A percentile compares a stretch with the other conserved stretches of the same genome.
Conservation (phyloP, 2,888 invertebrate species). For the Epiblema foenella region DNA sequence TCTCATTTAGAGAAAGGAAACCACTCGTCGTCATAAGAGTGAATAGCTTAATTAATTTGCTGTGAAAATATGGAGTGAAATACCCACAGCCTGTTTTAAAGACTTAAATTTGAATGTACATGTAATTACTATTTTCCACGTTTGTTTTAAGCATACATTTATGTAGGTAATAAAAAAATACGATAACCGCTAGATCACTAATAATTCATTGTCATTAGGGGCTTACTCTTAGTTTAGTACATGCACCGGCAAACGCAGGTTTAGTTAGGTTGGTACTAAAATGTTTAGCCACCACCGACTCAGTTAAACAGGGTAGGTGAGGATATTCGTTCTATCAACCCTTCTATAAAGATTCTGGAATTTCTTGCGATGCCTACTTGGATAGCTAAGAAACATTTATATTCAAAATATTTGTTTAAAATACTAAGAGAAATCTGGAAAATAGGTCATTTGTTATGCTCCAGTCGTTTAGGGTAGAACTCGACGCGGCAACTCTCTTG, state of each 20-base stretch:
- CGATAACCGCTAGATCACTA: background rate
- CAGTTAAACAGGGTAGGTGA: background rate
- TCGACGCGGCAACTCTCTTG: constrained; percentile 48
- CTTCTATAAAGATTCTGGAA: background rate
- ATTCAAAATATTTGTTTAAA: constrained; percentile 28
- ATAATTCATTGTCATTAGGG: background rate
- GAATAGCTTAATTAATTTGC: constrained; percentile 37
- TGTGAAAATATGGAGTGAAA: constrained; percentile 23
- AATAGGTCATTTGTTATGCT: constrained; percentile 51
- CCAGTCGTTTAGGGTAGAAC: constrained; percentile 46
- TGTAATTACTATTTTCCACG: background rate
- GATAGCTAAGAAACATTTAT: constrained; percentile 2
- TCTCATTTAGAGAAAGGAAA: constrained; percentile 34
- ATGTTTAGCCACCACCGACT: background rate
- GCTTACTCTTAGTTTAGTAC: background rate
- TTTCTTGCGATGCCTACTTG: background rate
- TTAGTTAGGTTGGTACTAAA: background rate
- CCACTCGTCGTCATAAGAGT: constrained; percentile 19
- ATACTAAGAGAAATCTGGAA: constrained; percentile 33
- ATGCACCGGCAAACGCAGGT: background rate
- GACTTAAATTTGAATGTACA: background rate
- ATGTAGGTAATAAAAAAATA: background rate
- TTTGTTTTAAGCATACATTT: background rate
- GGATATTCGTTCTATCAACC: background rate
- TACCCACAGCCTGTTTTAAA: constrained; percentile 4